These are phyloP conservation scores for Lepidostoma basale DNA, from an alignment of 1,140 invertebrate species.

Conservation along the genomic window DNA sequence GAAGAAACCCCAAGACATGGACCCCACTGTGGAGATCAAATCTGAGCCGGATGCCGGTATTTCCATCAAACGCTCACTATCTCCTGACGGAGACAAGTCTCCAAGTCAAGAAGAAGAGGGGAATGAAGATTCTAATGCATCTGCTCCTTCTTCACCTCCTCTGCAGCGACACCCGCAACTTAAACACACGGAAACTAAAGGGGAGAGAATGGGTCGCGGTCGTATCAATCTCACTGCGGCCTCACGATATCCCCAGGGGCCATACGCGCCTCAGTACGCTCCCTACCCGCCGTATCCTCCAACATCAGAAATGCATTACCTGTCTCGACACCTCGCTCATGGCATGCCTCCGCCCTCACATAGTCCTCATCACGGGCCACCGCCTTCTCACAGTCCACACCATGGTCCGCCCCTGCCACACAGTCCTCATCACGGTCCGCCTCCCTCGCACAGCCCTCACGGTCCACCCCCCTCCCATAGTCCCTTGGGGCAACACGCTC, in stretches of 20 bases:
- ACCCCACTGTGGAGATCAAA: slow-evolving; percentile 1
- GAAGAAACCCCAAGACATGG: slow-evolving; percentile 33
- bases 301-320: slow-evolving; percentile 31
- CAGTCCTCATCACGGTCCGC: background rate
- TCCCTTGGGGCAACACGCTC: background rate
- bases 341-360: background rate
- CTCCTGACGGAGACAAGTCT: slow-evolving; percentile 48
- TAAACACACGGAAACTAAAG: slow-evolving; percentile 54
- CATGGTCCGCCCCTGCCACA: slow-evolving; percentile 2
- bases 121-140: slow-evolving; percentile 45
- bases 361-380: slow-evolving; percentile 11
- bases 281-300: slow-evolving; percentile 57
- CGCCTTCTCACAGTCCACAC: slow-evolving; percentile 6
- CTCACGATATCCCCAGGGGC: slow-evolving; percentile 54
- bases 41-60: slow-evolving; percentile 5
- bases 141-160: slow-evolving; percentile 38
- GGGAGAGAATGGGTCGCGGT: slow-evolving; percentile 48
- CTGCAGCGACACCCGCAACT: slow-evolving; percentile 31
- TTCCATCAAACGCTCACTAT: slow-evolving; percentile 32
- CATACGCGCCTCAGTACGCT: slow-evolving; percentile 57
- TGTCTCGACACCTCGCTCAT: slow-evolving; percentile 26
- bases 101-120: slow-evolving; percentile 54
- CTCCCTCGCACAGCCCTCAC: background rate
- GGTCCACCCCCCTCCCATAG: slow-evolving; percentile 8
- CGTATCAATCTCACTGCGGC: slow-evolving; percentile 37